Percentiles rank a stretch among this genome's conserved stretches.
Conservation (phyloP, 92 coral and sea anemone genomes). For the Palythoa grandis region DNA sequence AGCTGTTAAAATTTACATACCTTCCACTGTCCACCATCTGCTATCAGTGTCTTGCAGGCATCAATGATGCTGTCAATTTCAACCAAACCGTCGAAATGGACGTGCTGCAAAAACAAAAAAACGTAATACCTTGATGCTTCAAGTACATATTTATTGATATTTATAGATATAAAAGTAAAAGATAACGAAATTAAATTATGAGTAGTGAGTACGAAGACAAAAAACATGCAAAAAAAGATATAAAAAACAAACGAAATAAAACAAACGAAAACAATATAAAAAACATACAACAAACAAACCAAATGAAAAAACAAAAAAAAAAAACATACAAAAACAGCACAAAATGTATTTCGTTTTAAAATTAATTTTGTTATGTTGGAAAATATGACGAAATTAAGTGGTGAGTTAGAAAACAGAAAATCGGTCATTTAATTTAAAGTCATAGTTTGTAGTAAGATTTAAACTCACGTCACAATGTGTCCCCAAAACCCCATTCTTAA, state of each 20-base stretch:
- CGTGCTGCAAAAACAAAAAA: conserved; percentile 59
- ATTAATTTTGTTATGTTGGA: too few species aligned
- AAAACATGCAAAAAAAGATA: too few species aligned
- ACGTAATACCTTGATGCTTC: too few species aligned
- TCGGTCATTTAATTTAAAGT: too few species aligned
- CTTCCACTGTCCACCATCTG: conserved; percentile 66
- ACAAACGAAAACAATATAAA: too few species aligned
- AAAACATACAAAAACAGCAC: background rate
- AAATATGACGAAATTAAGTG: too few species aligned
- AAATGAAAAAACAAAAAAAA: background rate
- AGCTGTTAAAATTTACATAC: conserved; percentile 47
- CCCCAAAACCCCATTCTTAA: conserved; percentile 77
- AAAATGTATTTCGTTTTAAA: too few species aligned
- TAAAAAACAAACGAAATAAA: too few species aligned
- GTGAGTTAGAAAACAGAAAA: too few species aligned
- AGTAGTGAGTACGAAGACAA: background rate
- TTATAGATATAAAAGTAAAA: background rate
- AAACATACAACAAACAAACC: too few species aligned
- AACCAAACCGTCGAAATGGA: conserved; percentile 81
- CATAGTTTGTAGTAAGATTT: background rate
- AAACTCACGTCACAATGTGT: conserved; percentile 84
- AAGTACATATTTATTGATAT: too few species aligned
- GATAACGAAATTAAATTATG: background rate
- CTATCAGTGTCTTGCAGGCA: conserved; percentile 32
- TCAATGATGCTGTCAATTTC: conserved; percentile 46